Percentiles rank a stretch among this genome's conserved stretches.
Evolutionary conservation across 2,888 invertebrate species (phyloP).

Genomic region (Glomeris marginata): DNA sequence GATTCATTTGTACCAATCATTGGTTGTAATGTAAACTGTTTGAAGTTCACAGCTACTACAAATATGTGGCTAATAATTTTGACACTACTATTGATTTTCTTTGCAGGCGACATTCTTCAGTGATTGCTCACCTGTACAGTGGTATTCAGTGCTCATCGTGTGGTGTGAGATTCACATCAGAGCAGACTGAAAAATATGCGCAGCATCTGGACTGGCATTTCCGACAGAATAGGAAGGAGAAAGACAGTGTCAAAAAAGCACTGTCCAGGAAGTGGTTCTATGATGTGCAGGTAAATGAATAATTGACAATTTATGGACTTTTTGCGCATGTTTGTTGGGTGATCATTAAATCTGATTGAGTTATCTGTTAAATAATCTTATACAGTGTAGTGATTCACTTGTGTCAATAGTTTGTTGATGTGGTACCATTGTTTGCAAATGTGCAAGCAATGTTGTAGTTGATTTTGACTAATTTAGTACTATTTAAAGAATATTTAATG

Average conservation of each 20-base stretch:
- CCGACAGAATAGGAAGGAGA: slow-evolving; percentile 74
- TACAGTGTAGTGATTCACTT: too few relatives aligned
- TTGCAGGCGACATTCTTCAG: slow-evolving; percentile 51
- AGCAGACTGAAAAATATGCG: slow-evolving; percentile 68
- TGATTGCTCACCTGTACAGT: slow-evolving; percentile 56
- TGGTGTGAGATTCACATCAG: slow-evolving; percentile 81
- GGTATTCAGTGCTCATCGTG: slow-evolving; percentile 96
- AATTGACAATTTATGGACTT: background rate
- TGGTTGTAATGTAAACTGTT: background rate
- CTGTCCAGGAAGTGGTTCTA: slow-evolving; percentile 83
- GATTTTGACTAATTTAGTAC: too few relatives aligned
- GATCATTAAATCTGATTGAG: background rate
- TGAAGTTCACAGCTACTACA: too few relatives aligned
- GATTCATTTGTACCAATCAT: background rate
- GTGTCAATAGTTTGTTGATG: too few relatives aligned
- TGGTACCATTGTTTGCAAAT: too few relatives aligned
- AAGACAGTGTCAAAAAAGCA: slow-evolving; percentile 67
- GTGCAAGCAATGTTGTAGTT: too few relatives aligned
- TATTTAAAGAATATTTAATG: too few relatives aligned
- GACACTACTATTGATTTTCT: slow-evolving; percentile 10
- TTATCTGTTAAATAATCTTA: too few relatives aligned
- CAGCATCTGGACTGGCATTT: slow-evolving; percentile 99
- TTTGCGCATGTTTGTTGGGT: background rate
- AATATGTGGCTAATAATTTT: too few relatives aligned
- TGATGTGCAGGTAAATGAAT: slow-evolving; percentile 37